Conservation (phyloP, 2,888 invertebrate genomes). For the Phengaris arion region DNA sequence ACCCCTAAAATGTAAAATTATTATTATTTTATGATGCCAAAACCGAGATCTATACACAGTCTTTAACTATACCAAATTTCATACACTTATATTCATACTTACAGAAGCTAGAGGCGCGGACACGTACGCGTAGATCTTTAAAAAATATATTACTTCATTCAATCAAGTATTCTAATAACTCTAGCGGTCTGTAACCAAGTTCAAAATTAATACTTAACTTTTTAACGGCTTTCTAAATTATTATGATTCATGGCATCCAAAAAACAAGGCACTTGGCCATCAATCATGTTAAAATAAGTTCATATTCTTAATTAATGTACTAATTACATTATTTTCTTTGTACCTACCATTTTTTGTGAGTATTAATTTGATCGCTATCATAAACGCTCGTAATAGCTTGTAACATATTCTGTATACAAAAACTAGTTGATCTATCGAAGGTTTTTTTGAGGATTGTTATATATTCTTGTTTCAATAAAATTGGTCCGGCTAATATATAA, state of each 20-base stretch:
- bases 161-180: too few relatives aligned
- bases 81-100: too few relatives aligned
- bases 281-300: slow-evolving; percentile 1
- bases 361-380: slow-evolving; percentile 66
- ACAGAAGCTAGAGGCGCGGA: too few relatives aligned
- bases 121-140: too few relatives aligned
- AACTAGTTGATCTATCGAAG: slow-evolving; percentile 45
- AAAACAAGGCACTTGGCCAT: not conserved
- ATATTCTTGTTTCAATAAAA: too few relatives aligned
- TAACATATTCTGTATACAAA: slow-evolving; percentile 64
- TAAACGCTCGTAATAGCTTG: slow-evolving; percentile 70
- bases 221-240: slow-evolving; percentile 1
- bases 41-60: too few relatives aligned
- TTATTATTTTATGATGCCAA: too few relatives aligned
- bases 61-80: too few relatives aligned
- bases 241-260: not conserved
- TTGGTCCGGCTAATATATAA: too few relatives aligned
- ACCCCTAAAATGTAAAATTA: too few relatives aligned
- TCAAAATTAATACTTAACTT: not conserved
- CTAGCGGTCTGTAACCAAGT: not conserved
- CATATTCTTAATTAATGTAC: slow-evolving; percentile 24
- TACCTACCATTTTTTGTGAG: slow-evolving; percentile 44
- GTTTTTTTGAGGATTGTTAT: slow-evolving; percentile 12
- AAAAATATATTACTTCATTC: too few relatives aligned
- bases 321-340: slow-evolving; percentile 19